These are phyloP conservation scores for Augochlorella aurata DNA, from an alignment of 2,888 invertebrate genomes.

Conservation along the genomic window DNA sequence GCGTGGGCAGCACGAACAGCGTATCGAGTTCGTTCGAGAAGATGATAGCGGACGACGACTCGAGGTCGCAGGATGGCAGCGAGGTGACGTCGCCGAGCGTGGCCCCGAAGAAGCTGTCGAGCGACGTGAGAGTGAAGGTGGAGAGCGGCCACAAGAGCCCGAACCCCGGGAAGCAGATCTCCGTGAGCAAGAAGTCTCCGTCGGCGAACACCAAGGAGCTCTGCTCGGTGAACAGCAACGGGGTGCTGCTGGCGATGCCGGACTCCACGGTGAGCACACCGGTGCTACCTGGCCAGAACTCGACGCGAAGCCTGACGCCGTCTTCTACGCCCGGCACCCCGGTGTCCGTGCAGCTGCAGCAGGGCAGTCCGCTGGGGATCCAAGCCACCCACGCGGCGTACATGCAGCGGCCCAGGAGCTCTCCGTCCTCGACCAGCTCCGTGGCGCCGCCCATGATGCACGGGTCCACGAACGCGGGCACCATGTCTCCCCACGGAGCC, in stretches of 20 bases:
- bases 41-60: constrained; percentile 89
- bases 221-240: constrained; percentile 79
- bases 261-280: constrained; percentile 83
- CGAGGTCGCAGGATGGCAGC: constrained; percentile 86
- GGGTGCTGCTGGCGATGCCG: constrained; percentile 81
- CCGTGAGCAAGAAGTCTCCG: constrained; percentile 84
- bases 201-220: constrained; percentile 82
- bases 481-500: constrained; percentile 73
- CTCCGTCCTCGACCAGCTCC: constrained; percentile 86
- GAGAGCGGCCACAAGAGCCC: constrained; percentile 80
- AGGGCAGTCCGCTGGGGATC: constrained; percentile 84
- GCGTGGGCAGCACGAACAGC: constrained; percentile 85
- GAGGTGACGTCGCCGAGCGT: constrained; percentile 84
- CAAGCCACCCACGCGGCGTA: constrained; percentile 82
- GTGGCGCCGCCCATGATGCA: constrained; percentile 83
- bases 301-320: constrained; percentile 86
- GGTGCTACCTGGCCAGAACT: constrained; percentile 81
- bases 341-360: constrained; percentile 84
- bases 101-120: constrained; percentile 83
- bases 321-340: constrained; percentile 86
- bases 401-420: constrained; percentile 85
- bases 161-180: constrained; percentile 78
- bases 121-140: constrained; percentile 82
- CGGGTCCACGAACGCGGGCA: constrained; percentile 81
- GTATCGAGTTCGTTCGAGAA: constrained; percentile 88